Conservation (phyloP, 2,797 vertebrate species). For the Vespertilio murinus region DNA sequence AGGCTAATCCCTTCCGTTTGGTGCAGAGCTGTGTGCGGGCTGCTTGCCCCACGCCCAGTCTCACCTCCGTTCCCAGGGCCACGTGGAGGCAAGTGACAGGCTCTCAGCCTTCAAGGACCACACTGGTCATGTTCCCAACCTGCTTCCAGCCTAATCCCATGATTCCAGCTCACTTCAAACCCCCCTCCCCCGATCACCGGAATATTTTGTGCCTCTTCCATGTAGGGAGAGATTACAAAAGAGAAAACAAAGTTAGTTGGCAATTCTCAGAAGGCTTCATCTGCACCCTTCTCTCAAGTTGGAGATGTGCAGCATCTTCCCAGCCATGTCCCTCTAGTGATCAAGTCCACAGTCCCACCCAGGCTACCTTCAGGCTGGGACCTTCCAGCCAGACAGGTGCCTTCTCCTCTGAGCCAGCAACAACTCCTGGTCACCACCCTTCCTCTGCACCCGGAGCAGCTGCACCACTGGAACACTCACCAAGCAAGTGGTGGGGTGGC, state of each 20-base stretch:
- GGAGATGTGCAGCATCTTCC: not conserved
- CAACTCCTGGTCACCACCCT: not conserved
- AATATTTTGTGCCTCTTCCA: constrained; percentile 4
- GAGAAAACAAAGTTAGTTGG: not conserved
- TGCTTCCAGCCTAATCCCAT: not conserved
- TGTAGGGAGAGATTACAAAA: not conserved
- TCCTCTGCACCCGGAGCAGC: not conserved
- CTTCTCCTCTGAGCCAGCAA: no score
- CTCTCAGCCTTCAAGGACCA: not conserved
- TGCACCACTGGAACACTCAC: not conserved
- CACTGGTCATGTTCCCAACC: not conserved
- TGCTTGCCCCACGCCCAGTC: no score
- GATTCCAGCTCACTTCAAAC: not conserved
- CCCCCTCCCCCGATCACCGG: no score
- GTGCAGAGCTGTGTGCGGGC: not conserved
- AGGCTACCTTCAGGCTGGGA: not conserved
- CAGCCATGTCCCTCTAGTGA: not conserved
- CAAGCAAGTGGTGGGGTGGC: not conserved
- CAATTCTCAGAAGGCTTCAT: not conserved
- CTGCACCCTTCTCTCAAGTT: not conserved
- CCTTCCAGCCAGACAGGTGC: not conserved
- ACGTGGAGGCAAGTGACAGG: no score
- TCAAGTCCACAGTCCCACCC: not conserved
- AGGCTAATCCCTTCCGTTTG: not conserved
- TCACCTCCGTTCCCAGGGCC: no score